A percentile compares a stretch with the other conserved stretches of the same genome.
Evolutionary conservation across 2,113 vertebrate genomes (phyloP).

Genomic region (Eublepharis macularius): DNA sequence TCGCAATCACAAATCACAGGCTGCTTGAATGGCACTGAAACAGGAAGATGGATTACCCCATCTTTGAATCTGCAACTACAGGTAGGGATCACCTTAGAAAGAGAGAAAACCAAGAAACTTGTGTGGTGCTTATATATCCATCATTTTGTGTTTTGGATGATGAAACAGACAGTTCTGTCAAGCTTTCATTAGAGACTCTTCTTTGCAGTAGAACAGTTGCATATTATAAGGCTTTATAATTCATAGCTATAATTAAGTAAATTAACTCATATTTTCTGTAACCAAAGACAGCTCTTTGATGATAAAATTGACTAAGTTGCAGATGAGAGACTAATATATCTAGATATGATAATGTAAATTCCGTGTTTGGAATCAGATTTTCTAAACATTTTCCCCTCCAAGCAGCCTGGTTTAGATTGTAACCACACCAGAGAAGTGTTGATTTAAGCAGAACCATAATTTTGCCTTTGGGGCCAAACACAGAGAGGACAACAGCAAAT

Average conservation of each 20-base stretch:
- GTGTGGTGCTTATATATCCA: not conserved
- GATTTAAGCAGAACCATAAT: too few species aligned
- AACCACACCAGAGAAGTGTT: too few species aligned
- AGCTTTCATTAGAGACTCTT: not conserved
- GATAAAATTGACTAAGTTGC: not conserved
- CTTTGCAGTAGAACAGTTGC: not conserved
- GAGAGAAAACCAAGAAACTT: not conserved
- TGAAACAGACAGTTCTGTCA: not conserved
- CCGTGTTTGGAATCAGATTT: too few species aligned
- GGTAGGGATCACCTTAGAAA: not conserved
- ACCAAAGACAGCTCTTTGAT: not conserved
- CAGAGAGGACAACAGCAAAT: too few species aligned
- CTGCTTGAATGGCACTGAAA: not conserved
- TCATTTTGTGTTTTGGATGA: not conserved
- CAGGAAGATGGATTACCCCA: not conserved
- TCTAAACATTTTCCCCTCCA: too few species aligned
- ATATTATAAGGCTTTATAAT: not conserved
- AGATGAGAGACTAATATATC: not conserved
- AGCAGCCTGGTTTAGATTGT: too few species aligned
- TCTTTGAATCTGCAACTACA: not conserved
- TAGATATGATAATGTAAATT: too few species aligned
- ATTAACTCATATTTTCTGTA: not conserved
- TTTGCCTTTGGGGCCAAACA: too few species aligned
- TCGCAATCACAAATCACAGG: slow-evolving; percentile 8
- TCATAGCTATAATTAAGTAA: not conserved